A percentile compares a stretch with the other conserved stretches of the same genome.
These are phyloP conservation scores for Lucilia cuprina DNA, from an alignment of 1,140 invertebrate species.

Conservation along the genomic window DNA sequence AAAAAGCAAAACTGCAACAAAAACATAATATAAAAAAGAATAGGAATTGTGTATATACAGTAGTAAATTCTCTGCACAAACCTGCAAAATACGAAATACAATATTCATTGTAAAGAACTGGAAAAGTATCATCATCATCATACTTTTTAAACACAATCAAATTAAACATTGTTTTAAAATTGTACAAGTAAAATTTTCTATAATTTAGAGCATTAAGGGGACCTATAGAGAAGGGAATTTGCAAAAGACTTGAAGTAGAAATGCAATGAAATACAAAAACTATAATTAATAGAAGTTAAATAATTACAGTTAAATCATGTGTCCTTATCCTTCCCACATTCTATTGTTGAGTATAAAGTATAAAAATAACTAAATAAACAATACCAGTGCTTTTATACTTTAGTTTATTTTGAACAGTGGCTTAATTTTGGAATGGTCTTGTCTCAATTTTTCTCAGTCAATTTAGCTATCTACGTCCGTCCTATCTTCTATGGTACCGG, in stretches of 20 bases:
- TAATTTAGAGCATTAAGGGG: conserved; percentile 25
- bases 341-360: not conserved
- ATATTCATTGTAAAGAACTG: not conserved
- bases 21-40: not conserved
- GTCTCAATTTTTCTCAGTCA: too few species aligned
- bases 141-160: conserved; percentile 14
- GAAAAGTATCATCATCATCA: conserved; percentile 16
- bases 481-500: too few species aligned
- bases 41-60: not conserved
- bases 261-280: too few species aligned
- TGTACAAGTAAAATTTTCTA: conserved; percentile 20
- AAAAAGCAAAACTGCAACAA: not conserved
- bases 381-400: not conserved
- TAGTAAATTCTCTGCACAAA: not conserved
- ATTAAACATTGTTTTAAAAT: conserved; percentile 34
- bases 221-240: not conserved
- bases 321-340: not conserved
- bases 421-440: too few species aligned
- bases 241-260: too few species aligned
- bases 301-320: not conserved
- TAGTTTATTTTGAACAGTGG: not conserved
- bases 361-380: conserved; percentile 7
- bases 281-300: too few species aligned
- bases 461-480: too few species aligned
- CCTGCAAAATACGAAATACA: not conserved